A percentile compares a stretch with the other conserved stretches of the same genome.
Conservation (phyloP, 2,888 invertebrate species). For the Limnephilus auricula region DNA sequence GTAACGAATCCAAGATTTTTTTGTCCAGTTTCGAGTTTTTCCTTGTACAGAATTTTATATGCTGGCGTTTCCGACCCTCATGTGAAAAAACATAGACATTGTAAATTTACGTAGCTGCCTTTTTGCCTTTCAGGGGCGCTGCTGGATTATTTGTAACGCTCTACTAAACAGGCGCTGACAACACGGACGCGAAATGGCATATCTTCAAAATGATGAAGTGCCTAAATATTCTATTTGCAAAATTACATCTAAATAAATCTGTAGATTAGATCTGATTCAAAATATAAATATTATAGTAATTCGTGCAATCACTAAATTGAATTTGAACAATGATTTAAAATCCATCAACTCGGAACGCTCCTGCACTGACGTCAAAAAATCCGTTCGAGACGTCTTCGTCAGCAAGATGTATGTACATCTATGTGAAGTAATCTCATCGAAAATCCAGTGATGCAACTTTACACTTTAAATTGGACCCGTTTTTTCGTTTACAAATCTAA, state of each 20-base stretch:
- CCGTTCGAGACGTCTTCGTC: background rate
- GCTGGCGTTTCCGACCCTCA: constrained; percentile 8
- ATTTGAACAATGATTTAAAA: background rate
- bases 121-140: background rate
- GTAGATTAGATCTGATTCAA: no score
- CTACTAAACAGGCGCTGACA: background rate
- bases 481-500: no score
- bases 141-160: background rate
- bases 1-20: constrained; percentile 29
- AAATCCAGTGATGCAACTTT: background rate
- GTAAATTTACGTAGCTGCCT: constrained; percentile 8
- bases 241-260: no score
- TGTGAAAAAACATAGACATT: constrained; percentile 27
- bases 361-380: no score
- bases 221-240: no score
- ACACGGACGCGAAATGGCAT: background rate
- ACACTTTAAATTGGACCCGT: no score
- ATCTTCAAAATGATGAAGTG: background rate
- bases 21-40: background rate
- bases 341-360: background rate
- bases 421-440: background rate
- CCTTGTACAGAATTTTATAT: constrained; percentile 2
- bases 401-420: background rate
- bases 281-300: no score
- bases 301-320: background rate